phyloP scores from a whole-genome alignment of 2,113 vertebrate species.

The Macaca fascicularis region T2T-MFA8v1.1 NC_088389.1:13216501-13217000 shows the following conservation, averaged over 20 bases:
- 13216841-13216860: slow-evolving; percentile 73
- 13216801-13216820: slow-evolving; percentile 74
- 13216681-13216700: neutral
- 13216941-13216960: slow-evolving; percentile 83
- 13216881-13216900: slow-evolving; percentile 87
- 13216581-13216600: neutral
- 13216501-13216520: neutral
- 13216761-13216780: slow-evolving; percentile 85
- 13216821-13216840: slow-evolving; percentile 11
- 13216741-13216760: slow-evolving; percentile 82
- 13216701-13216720: slow-evolving; percentile 80
- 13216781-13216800: slow-evolving; percentile 83
- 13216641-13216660: neutral
- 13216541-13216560: accelerated
- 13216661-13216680: slow-evolving; percentile 62
- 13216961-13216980: slow-evolving; percentile 74
- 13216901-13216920: slow-evolving; percentile 76
- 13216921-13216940: slow-evolving; percentile 89
- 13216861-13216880: slow-evolving; percentile 87
- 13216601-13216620: accelerated
- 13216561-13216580: too few relatives aligned
- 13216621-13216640: neutral
- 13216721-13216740: slow-evolving; percentile 85
- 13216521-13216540: neutral
- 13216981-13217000: slow-evolving; percentile 37